These are phyloP conservation scores for Gari tellinella DNA, from an alignment of 2,888 invertebrate genomes.

Conservation along the genomic window DNA sequence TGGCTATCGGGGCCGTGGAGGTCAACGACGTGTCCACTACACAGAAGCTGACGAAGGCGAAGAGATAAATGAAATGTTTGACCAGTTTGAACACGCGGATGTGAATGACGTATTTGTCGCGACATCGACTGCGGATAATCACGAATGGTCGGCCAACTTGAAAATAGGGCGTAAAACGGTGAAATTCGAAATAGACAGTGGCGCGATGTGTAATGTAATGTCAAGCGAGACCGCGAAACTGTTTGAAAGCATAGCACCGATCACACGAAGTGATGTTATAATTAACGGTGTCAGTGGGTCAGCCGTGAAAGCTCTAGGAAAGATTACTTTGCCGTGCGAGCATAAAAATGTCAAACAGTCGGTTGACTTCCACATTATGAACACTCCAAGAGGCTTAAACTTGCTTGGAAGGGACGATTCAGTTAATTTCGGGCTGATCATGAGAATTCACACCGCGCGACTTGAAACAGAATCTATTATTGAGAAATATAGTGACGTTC, in stretches of 20 bases:
- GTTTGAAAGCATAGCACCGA: constrained; percentile 17
- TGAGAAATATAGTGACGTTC: constrained; percentile 18
- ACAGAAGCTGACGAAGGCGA: constrained; percentile 7
- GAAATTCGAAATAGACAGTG: constrained; percentile 29
- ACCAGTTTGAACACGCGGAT: background rate
- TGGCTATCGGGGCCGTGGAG: too few relatives aligned
- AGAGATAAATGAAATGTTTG: constrained; percentile 9
- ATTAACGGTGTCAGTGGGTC: constrained; percentile 25
- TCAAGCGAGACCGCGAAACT: constrained; percentile 18
- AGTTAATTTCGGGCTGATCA: constrained; percentile 32
- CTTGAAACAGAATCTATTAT: constrained; percentile 3
- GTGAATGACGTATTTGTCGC: constrained; percentile 3
- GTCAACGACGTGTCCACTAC: constrained; percentile 6
- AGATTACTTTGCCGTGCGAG: constrained; percentile 30
- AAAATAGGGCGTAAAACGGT: constrained; percentile 1
- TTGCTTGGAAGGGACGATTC: constrained; percentile 33
- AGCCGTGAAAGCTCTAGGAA: constrained; percentile 11
- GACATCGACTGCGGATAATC: background rate
- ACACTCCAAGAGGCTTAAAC: constrained; percentile 19
- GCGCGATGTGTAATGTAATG: constrained; percentile 40
- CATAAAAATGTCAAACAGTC: constrained; percentile 12
- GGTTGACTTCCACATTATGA: constrained; percentile 27
- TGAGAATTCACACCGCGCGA: constrained; percentile 18
- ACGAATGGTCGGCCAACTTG: constrained; percentile 18
- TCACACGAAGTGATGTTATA: constrained; percentile 7